Conservation (phyloP, 2,797 vertebrate species). For the Myiotriccus ornatus region DNA sequence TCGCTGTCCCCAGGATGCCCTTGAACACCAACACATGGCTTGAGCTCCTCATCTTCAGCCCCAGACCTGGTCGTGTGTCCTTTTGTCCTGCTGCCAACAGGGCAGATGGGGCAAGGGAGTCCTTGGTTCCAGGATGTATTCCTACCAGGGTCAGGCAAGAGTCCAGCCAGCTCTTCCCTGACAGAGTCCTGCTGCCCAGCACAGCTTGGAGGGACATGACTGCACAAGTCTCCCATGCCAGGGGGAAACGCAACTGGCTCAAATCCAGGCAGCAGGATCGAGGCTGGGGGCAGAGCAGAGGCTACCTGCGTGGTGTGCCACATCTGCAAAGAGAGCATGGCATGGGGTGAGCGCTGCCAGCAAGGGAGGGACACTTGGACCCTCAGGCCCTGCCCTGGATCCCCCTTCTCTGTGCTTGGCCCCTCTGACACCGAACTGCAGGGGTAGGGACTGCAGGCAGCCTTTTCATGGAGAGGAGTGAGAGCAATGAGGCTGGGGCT, state of each 20-base stretch:
- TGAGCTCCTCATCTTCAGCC: constrained; percentile 6
- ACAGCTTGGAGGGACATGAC: neutral
- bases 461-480: fast-evolving
- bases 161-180: neutral
- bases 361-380: neutral
- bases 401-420: neutral
- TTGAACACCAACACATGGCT: neutral
- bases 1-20: neutral
- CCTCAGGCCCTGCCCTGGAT: neutral
- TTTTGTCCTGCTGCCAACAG: neutral
- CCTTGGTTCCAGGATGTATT: neutral
- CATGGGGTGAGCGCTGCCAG: neutral
- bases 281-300: constrained; percentile 40
- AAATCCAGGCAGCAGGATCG: constrained; percentile 31
- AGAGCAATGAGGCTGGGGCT: neutral
- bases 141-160: neutral
- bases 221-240: fast-evolving
- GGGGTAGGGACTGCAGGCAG: neutral
- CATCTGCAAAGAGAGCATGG: constrained; percentile 67
- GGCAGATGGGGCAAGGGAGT: neutral
- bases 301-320: constrained; percentile 59
- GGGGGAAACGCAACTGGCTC: constrained; percentile 37
- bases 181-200: neutral
- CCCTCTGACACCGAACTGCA: fast-evolving
- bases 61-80: neutral